These are phyloP conservation scores for Buathra laborator DNA, from an alignment of 2,888 invertebrate species.

Conservation along the genomic window DNA sequence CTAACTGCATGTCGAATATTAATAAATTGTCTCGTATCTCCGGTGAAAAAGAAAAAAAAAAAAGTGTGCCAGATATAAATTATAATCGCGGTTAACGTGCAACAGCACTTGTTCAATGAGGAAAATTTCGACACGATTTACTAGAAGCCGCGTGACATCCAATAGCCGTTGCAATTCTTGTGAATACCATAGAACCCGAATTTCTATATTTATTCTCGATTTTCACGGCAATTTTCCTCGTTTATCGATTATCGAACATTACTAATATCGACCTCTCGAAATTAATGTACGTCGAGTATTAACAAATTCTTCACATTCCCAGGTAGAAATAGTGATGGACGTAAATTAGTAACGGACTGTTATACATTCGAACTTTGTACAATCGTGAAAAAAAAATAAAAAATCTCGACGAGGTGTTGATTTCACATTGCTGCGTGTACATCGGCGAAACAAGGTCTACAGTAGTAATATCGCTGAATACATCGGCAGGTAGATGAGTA, in stretches of 20 bases:
- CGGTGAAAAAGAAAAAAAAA: not conserved
- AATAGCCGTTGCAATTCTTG: too few relatives aligned
- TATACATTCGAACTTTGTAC: not conserved
- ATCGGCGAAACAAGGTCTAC: not conserved
- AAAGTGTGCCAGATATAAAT: not conserved
- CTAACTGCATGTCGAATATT: not conserved
- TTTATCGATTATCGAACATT: too few relatives aligned
- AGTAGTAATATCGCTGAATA: slow-evolving; percentile 25
- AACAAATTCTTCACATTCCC: too few relatives aligned
- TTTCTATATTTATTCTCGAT: too few relatives aligned
- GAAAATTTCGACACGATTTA: not conserved
- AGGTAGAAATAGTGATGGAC: too few relatives aligned
- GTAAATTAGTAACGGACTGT: not conserved
- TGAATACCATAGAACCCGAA: too few relatives aligned
- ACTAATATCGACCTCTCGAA: too few relatives aligned
- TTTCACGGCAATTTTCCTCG: too few relatives aligned
- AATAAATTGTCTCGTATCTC: not conserved
- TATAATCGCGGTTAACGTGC: not conserved
- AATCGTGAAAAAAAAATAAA: not conserved
- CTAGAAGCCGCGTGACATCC: not conserved
- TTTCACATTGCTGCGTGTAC: not conserved
- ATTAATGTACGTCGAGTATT: too few relatives aligned
- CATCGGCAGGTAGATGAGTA: slow-evolving; percentile 24
- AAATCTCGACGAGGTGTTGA: not conserved
- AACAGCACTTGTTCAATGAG: too few relatives aligned